These are phyloP conservation scores for Oryctes rhinoceros DNA, from an alignment of 1,140 invertebrate genomes.

Conservation along the genomic window DNA sequence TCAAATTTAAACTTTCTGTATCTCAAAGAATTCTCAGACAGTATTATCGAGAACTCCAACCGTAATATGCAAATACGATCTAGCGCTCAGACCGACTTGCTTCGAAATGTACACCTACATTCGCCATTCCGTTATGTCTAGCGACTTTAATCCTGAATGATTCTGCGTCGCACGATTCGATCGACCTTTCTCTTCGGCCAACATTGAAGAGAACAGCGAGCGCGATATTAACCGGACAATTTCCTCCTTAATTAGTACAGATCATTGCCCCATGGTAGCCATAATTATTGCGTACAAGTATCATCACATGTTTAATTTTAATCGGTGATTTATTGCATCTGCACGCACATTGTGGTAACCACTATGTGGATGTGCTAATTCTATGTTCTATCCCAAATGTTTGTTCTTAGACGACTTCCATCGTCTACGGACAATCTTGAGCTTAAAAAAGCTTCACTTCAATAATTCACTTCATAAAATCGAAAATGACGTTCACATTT, in stretches of 20 bases:
- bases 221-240: not conserved
- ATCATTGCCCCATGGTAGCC: not conserved
- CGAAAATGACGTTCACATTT: too few species aligned
- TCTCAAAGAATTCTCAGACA: too few species aligned
- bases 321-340: not conserved
- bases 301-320: not conserved
- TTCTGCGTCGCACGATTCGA: not conserved
- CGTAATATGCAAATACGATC: not conserved
- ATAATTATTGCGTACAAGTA: not conserved
- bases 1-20: too few species aligned
- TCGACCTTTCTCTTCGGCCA: not conserved
- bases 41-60: not conserved
- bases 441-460: too few species aligned
- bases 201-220: not conserved
- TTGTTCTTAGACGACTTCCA: too few species aligned
- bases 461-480: too few species aligned
- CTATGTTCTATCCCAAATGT: too few species aligned
- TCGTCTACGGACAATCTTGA: too few species aligned
- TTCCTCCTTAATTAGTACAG: not conserved
- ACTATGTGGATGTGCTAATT: too few species aligned
- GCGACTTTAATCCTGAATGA: not conserved
- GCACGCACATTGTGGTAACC: too few species aligned
- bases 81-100: not conserved
- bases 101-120: not conserved
- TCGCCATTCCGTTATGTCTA: conserved; percentile 13